Conservation (phyloP, 2,113 vertebrate genomes). For the Collichthys lucidus region DNA sequence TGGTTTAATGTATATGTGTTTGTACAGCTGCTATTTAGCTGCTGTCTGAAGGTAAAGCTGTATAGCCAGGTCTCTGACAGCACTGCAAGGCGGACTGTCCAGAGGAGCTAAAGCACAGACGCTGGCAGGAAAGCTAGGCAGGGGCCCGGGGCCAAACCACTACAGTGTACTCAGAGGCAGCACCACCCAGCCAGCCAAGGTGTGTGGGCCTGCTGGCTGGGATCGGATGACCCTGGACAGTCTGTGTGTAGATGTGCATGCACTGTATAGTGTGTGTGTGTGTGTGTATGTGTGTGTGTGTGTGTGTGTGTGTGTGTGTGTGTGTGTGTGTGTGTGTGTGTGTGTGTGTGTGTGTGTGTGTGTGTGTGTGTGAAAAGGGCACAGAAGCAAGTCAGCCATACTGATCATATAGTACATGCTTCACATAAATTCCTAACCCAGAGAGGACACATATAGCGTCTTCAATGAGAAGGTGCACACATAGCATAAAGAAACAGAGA, state of each 20-base stretch:
- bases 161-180: slow-evolving; percentile 78
- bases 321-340: slow-evolving; percentile 17
- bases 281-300: slow-evolving; percentile 18
- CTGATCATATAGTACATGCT: slow-evolving; percentile 62
- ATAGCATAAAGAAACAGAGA: slow-evolving; percentile 23
- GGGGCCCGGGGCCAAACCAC: slow-evolving; percentile 80
- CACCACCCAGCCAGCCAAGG: slow-evolving; percentile 82
- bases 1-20: slow-evolving; percentile 77
- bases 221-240: slow-evolving; percentile 69
- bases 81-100: slow-evolving; percentile 59
- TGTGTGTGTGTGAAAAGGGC: slow-evolving; percentile 35
- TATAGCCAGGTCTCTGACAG: slow-evolving; percentile 59
- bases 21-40: slow-evolving; percentile 79
- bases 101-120: slow-evolving; percentile 67
- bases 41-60: slow-evolving; percentile 66
- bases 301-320: slow-evolving; percentile 10
- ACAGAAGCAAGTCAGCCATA: slow-evolving; percentile 26
- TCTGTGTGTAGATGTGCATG: slow-evolving; percentile 38
- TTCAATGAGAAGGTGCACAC: slow-evolving; percentile 16
- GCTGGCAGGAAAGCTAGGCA: slow-evolving; percentile 55
- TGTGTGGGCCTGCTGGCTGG: slow-evolving; percentile 81
- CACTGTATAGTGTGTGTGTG: slow-evolving; percentile 23
- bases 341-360: slow-evolving; percentile 13
- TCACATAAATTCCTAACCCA: slow-evolving; percentile 49
- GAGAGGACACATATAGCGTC: slow-evolving; percentile 45